Percentiles rank a stretch among this genome's conserved stretches.
Conservation (phyloP, 2,113 vertebrate species). For the Anas platyrhynchos region DNA sequence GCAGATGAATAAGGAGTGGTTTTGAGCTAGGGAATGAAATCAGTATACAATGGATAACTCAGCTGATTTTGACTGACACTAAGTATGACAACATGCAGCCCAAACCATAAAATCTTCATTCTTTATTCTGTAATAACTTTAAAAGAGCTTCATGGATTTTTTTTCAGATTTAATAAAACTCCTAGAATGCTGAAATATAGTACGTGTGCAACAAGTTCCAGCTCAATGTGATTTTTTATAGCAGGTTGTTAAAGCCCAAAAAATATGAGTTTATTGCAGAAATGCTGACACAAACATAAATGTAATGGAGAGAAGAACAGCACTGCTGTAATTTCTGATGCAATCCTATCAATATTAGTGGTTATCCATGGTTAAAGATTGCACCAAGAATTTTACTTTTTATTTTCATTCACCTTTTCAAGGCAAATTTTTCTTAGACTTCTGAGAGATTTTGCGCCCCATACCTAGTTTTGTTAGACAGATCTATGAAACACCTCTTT, state of each 20-base stretch:
- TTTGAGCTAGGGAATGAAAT: not conserved
- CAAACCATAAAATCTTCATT: not conserved
- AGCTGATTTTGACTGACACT: not conserved
- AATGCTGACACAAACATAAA: constrained; percentile 26
- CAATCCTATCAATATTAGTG: not conserved
- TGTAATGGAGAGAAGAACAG: not conserved
- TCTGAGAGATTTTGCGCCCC: not conserved
- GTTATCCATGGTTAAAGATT: not conserved
- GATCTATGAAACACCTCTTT: not conserved
- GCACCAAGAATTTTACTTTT: not conserved
- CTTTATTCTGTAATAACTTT: not conserved
- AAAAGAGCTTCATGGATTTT: not conserved
- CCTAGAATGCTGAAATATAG: not conserved
- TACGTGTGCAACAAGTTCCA: not conserved
- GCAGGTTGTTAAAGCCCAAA: not conserved
- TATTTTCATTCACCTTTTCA: not conserved
- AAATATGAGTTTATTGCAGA: not conserved
- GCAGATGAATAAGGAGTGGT: not conserved
- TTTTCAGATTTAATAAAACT: not conserved
- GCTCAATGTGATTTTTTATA: not conserved
- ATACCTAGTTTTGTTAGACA: not conserved
- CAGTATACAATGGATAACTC: not conserved
- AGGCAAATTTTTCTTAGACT: not conserved
- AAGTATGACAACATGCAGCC: not conserved
- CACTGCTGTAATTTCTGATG: not conserved